Conservation (phyloP, 2,888 invertebrate species). For the Ernsta delagoae region DNA sequence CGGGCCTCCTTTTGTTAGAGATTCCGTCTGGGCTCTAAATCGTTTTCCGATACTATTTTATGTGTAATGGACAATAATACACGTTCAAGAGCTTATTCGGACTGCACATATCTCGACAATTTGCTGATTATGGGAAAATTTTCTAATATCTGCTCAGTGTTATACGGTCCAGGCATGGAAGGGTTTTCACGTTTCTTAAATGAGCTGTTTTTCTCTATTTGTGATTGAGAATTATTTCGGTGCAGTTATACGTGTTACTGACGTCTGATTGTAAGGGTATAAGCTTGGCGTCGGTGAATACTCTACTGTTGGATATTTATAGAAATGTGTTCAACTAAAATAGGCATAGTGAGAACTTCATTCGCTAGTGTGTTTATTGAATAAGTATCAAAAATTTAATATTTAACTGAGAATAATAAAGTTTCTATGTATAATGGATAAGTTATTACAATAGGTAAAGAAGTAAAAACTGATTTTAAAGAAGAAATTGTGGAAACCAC, state of each 20-base stretch:
- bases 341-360: conserved; percentile 18
- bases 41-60: conserved; percentile 79
- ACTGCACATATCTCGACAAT: conserved; percentile 39
- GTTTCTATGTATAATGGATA: no score
- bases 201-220: conserved; percentile 37
- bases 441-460: no score
- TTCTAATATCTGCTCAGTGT: conserved; percentile 36
- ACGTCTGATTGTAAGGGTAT: conserved; percentile 38
- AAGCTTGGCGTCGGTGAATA: conserved; percentile 29
- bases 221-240: conserved; percentile 36
- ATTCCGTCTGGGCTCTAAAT: conserved; percentile 57
- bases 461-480: no score
- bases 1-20: conserved; percentile 51
- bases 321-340: conserved; percentile 32
- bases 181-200: conserved; percentile 30
- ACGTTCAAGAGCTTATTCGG: conserved; percentile 57
- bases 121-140: conserved; percentile 45
- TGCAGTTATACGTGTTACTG: conserved; percentile 37
- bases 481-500: no score
- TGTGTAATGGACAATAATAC: conserved; percentile 76
- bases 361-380: not conserved
- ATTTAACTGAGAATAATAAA: no score
- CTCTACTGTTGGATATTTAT: conserved; percentile 38
- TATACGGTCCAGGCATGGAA: conserved; percentile 7
- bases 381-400: no score